Conservation (phyloP, 2,113 vertebrate genomes). For the Thermophis baileyi region DNA sequence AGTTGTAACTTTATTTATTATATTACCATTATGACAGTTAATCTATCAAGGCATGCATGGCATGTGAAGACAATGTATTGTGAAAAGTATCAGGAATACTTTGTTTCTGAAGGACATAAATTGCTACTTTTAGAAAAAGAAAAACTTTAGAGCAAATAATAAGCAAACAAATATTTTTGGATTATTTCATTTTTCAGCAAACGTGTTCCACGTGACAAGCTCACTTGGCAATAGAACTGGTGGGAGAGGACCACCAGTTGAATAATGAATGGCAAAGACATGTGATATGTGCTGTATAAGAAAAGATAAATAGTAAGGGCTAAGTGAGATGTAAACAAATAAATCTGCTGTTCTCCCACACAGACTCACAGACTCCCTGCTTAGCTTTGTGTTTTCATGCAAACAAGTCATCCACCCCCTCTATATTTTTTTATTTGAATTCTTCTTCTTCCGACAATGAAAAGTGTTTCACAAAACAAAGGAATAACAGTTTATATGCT, state of each 20-base stretch:
- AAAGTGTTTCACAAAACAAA: background rate
- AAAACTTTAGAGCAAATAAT: background rate
- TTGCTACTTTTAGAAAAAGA: background rate
- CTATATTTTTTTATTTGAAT: background rate
- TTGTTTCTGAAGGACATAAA: conserved; percentile 20
- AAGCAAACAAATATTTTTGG: background rate
- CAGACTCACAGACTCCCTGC: background rate
- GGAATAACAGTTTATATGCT: background rate
- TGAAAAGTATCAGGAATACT: background rate
- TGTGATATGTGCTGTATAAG: conserved; percentile 6
- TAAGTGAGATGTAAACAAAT: conserved; percentile 40
- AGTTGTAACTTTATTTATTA: background rate
- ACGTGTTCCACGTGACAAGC: conserved; percentile 14
- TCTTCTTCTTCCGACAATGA: background rate
- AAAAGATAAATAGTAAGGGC: conserved; percentile 28
- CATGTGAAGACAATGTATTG: background rate
- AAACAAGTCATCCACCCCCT: background rate
- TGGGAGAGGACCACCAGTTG: background rate
- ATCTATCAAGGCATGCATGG: background rate
- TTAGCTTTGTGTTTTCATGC: conserved; percentile 15
- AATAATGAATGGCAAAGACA: conserved; percentile 45
- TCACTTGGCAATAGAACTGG: conserved; percentile 8
- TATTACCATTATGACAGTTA: background rate
- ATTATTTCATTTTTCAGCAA: conserved; percentile 10
- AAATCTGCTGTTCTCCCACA: conserved; percentile 19